phyloP scores from a whole-genome alignment of 2,888 invertebrate species.

The Cynaeus angustus region DNA sequence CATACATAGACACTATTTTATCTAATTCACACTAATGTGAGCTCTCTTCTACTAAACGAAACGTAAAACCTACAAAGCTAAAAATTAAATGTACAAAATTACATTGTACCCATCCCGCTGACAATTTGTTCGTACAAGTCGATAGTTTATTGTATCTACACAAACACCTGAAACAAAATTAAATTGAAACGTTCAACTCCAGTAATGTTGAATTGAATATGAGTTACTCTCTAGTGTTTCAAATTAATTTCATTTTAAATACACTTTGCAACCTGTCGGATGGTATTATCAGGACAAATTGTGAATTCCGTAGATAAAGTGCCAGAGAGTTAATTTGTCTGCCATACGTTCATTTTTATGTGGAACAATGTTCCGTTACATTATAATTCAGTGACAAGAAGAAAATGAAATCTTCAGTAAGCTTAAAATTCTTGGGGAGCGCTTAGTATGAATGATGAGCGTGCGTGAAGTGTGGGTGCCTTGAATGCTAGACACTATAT shows the following conservation, averaged over 20 bases:
- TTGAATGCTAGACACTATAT: slow-evolving; percentile 37
- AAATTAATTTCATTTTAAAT: slow-evolving; percentile 2
- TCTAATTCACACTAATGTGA: too few species aligned
- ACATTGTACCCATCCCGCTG: too few species aligned
- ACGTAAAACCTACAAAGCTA: too few species aligned
- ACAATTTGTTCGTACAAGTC: background rate
- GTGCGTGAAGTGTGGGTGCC: slow-evolving; percentile 42
- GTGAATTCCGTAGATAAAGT: background rate
- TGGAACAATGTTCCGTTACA: background rate
- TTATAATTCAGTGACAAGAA: background rate
- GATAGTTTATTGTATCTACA: too few species aligned
- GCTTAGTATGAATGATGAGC: slow-evolving; percentile 46
- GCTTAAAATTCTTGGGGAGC: slow-evolving; percentile 20
- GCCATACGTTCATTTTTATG: background rate
- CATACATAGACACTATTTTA: too few species aligned
- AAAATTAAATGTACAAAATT: too few species aligned
- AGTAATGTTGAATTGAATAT: background rate
- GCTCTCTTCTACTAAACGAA: too few species aligned
- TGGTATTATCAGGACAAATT: background rate
- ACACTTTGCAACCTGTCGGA: background rate
- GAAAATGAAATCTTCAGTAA: slow-evolving; percentile 7
- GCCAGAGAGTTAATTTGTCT: background rate
- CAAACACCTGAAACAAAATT: too few species aligned
- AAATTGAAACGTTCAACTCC: background rate
- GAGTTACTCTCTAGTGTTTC: background rate